Conservation (phyloP, 2,113 vertebrate genomes). For the Odobenus rosmarus region DNA sequence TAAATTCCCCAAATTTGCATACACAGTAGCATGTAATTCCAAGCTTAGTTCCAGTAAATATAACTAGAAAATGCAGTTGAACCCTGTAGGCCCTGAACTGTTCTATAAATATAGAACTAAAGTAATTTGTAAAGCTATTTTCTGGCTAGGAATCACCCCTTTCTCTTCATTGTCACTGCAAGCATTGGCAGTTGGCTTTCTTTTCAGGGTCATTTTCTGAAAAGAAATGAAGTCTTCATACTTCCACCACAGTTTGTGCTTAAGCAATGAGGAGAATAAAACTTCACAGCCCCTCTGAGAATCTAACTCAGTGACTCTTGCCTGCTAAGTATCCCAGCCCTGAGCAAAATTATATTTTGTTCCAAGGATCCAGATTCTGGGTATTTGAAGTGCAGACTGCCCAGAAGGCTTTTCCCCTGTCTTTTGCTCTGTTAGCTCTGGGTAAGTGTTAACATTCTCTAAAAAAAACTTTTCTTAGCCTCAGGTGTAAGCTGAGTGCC, state of each 20-base stretch:
- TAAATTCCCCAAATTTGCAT: background rate
- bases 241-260: background rate
- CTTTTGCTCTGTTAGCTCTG: background rate
- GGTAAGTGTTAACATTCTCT: background rate
- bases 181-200: background rate
- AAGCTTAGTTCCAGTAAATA: background rate
- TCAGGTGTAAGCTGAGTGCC: background rate
- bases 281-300: background rate
- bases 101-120: conserved; percentile 16
- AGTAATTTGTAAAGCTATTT: conserved; percentile 44
- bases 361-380: background rate
- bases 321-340: background rate
- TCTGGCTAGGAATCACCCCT: background rate
- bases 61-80: conserved; percentile 2
- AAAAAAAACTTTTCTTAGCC: background rate
- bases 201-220: conserved; percentile 56
- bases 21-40: background rate
- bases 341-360: background rate
- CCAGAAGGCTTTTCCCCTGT: background rate
- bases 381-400: background rate
- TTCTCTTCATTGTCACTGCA: background rate
- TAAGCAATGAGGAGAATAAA: background rate
- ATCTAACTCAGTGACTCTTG: background rate
- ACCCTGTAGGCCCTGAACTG: background rate
- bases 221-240: conserved; percentile 13